Percentiles rank a stretch among this genome's conserved stretches.
These are phyloP conservation scores for Neopelma chrysocephalum DNA, from an alignment of 2,797 vertebrate genomes.

Conservation along the genomic window DNA sequence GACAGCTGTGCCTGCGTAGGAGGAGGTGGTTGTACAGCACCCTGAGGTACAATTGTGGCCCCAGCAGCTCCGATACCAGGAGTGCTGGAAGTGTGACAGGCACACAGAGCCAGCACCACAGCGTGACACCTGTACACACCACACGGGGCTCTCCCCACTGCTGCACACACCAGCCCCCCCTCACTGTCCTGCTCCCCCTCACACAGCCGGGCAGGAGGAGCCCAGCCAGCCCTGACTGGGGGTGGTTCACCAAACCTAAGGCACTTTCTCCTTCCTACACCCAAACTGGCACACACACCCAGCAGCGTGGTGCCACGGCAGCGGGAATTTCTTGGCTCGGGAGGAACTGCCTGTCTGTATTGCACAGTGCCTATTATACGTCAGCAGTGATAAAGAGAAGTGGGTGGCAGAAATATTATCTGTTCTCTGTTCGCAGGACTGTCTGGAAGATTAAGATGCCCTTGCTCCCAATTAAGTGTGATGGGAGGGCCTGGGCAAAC, in stretches of 20 bases:
- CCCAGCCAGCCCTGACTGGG: too few relatives aligned
- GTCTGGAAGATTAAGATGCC: background rate
- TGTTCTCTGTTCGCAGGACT: background rate
- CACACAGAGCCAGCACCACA: background rate
- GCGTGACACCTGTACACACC: accelerated
- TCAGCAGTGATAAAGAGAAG: background rate
- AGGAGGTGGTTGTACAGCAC: background rate
- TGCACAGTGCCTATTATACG: background rate
- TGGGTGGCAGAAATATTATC: background rate
- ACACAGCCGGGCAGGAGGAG: background rate
- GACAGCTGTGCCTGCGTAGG: background rate
- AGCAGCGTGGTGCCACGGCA: background rate
- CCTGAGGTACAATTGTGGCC: background rate
- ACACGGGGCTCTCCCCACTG: background rate
- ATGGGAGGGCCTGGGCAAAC: background rate
- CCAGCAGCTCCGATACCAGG: background rate
- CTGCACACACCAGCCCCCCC: background rate
- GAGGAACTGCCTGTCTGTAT: background rate
- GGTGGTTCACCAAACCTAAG: background rate
- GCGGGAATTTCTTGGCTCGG: background rate
- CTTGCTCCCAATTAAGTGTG: background rate
- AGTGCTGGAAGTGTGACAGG: background rate
- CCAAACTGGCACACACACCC: background rate
- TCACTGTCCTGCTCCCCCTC: background rate
- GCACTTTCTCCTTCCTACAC: background rate